Percentiles rank a stretch among this genome's conserved stretches.
Evolutionary conservation across 2,888 invertebrate species (phyloP).

Genomic region (Scelioninae gen. 1): DNA sequence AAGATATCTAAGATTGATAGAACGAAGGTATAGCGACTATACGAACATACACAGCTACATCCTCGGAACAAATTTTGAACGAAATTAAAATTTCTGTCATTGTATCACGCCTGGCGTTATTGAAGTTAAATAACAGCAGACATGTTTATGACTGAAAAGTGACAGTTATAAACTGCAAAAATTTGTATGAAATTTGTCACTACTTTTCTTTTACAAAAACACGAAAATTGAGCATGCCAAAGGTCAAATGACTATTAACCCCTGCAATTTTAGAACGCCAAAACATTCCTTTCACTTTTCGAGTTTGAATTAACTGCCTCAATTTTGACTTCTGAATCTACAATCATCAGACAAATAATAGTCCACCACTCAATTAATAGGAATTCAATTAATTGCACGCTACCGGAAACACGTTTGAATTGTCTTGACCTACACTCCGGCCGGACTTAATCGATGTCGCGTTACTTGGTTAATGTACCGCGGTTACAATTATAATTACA

Average conservation of each 20-base stretch:
- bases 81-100: slow-evolving; percentile 15
- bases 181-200: not conserved
- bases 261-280: too few relatives aligned
- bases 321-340: too few relatives aligned
- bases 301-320: too few relatives aligned
- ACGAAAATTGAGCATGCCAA: not conserved
- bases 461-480: slow-evolving; percentile 22
- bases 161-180: slow-evolving; percentile 18
- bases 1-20: too few relatives aligned
- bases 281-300: too few relatives aligned
- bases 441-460: slow-evolving; percentile 14
- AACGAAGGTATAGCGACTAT: not conserved
- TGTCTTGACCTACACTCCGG: slow-evolving; percentile 24
- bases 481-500: slow-evolving; percentile 15
- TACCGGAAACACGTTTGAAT: slow-evolving; percentile 30
- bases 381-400: slow-evolving; percentile 24
- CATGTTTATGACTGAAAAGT: slow-evolving; percentile 17
- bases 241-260: not conserved
- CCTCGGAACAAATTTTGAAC: not conserved
- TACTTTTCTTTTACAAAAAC: not conserved
- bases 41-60: not conserved
- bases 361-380: slow-evolving; percentile 2
- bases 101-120: slow-evolving; percentile 12
- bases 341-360: not conserved
- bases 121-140: slow-evolving; percentile 20